Evolutionary conservation across 2,888 invertebrate genomes (phyloP), one percentile per base, ranked within the genome.

Genomic region (Nineta flava): DNA sequence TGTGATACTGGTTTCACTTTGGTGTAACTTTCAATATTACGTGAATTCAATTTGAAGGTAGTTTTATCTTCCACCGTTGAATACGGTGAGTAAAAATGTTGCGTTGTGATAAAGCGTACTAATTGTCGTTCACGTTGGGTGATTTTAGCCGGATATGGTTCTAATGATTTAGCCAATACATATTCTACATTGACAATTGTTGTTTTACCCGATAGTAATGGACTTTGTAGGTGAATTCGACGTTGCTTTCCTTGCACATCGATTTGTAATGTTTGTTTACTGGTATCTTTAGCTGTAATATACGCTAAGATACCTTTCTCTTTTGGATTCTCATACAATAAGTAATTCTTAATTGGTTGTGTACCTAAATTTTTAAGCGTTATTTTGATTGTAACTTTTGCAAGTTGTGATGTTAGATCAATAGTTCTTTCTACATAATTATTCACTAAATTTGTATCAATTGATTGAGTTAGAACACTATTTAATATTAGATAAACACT

Each of bases 61-160:
- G 93, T 90, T 55, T 83, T 90, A 66, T 96, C 94, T 38, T 82
- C 80, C 1, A 66, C 65, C 1, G 90, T 83, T 51, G 70, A 64
- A 65, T 97, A 99, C 0, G 93, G 90, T 1, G 87, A 79, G 62
- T 80, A 92, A 49, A 86, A 73, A 62, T 91, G 87, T 51, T 87
- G 74, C 61, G 83, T 90, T 21, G 93, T 94, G 55, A 73, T 76
- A 63, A 85, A 96, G 56, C 85, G 78, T 0, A 99, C 90, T 54
- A 93, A 73, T 62, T 99, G 99, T 59, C 90, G 88, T 60, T 99
- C 97, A 53, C 87, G 82, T 65, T 99, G 99, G 0, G 81, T 75
- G 53, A 99, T 94, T 57, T 83, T 78, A 9, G 79, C 80, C 2
- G 99, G 99, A 67, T 86, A 87, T 0, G 97, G 91, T 31, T 70